Percentiles rank a stretch among this genome's conserved stretches.
phyloP scores from a whole-genome alignment of 2,888 invertebrate species.

The Glomeris marginata region DNA sequence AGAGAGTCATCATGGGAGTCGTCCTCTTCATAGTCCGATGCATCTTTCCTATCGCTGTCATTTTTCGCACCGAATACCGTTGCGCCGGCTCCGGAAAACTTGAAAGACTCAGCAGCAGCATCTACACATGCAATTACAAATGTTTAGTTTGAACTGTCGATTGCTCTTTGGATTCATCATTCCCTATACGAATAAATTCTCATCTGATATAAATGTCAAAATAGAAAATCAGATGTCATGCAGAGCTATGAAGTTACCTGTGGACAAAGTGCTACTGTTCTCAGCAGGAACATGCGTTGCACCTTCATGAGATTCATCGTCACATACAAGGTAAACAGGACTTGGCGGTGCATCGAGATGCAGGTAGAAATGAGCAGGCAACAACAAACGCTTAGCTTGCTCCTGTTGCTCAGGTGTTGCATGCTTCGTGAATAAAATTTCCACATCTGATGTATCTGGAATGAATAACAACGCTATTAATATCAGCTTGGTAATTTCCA shows the following conservation, averaged over 20 bases:
- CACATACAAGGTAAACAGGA: conserved; percentile 57
- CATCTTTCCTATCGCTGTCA: neutral
- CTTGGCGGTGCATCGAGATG: conserved; percentile 50
- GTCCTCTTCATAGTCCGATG: too few relatives aligned
- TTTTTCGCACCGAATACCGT: conserved; percentile 13
- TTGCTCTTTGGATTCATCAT: too few relatives aligned
- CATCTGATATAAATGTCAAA: too few relatives aligned
- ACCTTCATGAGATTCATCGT: conserved; percentile 6
- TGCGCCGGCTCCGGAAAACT: conserved; percentile 15
- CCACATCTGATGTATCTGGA: conserved; percentile 34
- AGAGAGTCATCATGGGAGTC: conserved; percentile 22
- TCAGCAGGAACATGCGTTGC: too few relatives aligned
- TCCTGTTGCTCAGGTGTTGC: conserved; percentile 42
- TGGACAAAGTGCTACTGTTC: too few relatives aligned
- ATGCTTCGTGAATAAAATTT: conserved; percentile 46
- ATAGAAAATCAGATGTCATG: too few relatives aligned
- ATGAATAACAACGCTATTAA: neutral
- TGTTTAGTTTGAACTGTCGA: too few relatives aligned
- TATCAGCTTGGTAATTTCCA: too few relatives aligned
- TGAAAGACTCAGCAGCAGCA: conserved; percentile 6
- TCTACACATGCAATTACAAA: too few relatives aligned
- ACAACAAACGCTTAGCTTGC: conserved; percentile 45
- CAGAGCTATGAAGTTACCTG: too few relatives aligned
- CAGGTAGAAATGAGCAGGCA: conserved; percentile 60
- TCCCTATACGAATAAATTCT: too few relatives aligned